Base-by-base conservation (phyloP, 2,888 invertebrate species). In the Megastigmus dorsalis region DNA sequence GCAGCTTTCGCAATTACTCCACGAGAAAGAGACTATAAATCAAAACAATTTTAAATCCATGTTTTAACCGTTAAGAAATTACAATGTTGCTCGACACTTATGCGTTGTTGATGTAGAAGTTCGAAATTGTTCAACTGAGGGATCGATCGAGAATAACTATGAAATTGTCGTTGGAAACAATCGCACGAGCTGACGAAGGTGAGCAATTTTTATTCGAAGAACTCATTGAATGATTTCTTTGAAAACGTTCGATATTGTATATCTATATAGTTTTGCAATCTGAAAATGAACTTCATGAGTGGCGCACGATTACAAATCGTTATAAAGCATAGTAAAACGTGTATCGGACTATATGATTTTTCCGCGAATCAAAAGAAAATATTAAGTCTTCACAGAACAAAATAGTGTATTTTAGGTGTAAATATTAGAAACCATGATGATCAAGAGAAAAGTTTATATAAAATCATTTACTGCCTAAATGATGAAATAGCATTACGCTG, bases 191-290 rank as follows among this genome's bases (percentile, higher is more conserved):
- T n/a, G n/a, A n/a, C 33, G n/a, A 3, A 20, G 3, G 48, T 48
- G 48, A 48, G 48, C 13, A 18, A 48, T 1, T 36, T 55, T 43
- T 9, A 36, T 36, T 50, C n/a, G 50, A 36, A 50, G 36, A 41
- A 41, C 1, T 41, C 41, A 28, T 54, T 26, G 28, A 41, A 54
- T 50, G 50, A 63, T 45, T 48, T 63, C 50, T 20, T 38, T 36
- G 50, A 36, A 63, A 54, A 15, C 18, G 52, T 65, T 65, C 65
- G 52, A 65, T 65, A 65, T 15, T 65, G 41, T 33, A 59, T 4
- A 6, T 1, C 13, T 30, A 9, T 26, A 52, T 50, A 52, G 50
- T 50, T 38, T 63, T 36, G n/a, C n/a, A 10, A 20, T 20, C 15
- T 45, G 23, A 38, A 23, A n/a, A 20, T 13, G 5, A 6, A 20